phyloP scores from a whole-genome alignment of 2,113 vertebrate species.

The Phylloscopus trochiloides region DNA sequence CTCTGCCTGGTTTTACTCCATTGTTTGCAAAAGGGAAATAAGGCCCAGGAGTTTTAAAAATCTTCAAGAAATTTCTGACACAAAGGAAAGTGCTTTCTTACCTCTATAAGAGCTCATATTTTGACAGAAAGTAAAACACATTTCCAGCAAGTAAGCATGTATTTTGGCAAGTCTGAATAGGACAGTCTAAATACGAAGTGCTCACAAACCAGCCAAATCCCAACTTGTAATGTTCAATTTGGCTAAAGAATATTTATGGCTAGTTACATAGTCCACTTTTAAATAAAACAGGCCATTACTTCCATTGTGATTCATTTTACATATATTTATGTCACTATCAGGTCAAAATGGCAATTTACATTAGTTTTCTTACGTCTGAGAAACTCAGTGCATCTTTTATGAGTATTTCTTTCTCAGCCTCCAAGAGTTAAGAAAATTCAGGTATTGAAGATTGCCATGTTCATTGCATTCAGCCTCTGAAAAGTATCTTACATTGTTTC shows the following conservation, averaged over 20 bases:
- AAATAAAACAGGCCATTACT: neutral
- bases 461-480: neutral
- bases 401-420: neutral
- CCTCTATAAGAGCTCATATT: neutral
- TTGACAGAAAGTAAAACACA: neutral
- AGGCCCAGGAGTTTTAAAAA: neutral
- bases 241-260: neutral
- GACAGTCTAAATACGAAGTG: neutral
- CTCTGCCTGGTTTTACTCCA: neutral
- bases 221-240: neutral
- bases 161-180: neutral
- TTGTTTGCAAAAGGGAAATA: neutral
- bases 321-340: neutral
- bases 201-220: neutral
- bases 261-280: neutral
- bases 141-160: neutral
- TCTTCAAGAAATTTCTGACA: neutral
- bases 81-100: neutral
- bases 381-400: rapidly evolving
- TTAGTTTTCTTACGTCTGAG: neutral
- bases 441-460: neutral
- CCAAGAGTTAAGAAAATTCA: neutral
- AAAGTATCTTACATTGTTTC: neutral
- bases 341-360: neutral
- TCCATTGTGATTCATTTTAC: neutral